A percentile compares a stretch with the other conserved stretches of the same genome.
These are phyloP conservation scores for Conomelus anceps DNA, from an alignment of 2,888 invertebrate genomes.

Conservation along the genomic window DNA sequence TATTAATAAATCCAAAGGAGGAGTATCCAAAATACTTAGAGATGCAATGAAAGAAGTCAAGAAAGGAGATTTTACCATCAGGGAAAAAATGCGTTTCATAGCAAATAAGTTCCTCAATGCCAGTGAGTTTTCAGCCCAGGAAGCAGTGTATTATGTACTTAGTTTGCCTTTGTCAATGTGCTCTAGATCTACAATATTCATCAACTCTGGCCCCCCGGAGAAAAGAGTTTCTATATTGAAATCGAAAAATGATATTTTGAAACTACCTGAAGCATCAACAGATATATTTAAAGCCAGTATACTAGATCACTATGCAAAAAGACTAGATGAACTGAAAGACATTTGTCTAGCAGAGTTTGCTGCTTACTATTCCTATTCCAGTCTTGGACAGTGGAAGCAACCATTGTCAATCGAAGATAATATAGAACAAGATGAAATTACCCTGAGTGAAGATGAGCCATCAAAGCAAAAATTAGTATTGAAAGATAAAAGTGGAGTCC, in stretches of 20 bases:
- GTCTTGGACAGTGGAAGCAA: background rate
- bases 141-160: conserved; percentile 32
- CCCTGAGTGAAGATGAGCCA: too few species aligned
- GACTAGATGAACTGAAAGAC: conserved; percentile 35
- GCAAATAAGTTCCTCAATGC: conserved; percentile 33
- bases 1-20: conserved; percentile 30
- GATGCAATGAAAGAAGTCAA: conserved; percentile 18
- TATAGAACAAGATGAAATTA: background rate
- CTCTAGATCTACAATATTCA: conserved; percentile 26
- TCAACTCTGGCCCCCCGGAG: conserved; percentile 13
- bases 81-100: conserved; percentile 31
- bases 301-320: conserved; percentile 35
- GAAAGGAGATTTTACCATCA: conserved; percentile 33
- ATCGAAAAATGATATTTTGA: background rate
- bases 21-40: conserved; percentile 31
- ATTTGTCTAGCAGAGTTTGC: conserved; percentile 35
- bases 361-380: background rate
- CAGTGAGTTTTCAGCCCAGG: conserved; percentile 34
- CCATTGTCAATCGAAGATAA: background rate
- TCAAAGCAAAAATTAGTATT: too few species aligned
- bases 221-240: background rate
- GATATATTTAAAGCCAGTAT: conserved; percentile 26
- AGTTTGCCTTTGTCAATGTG: conserved; percentile 31
- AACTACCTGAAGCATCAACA: background rate
- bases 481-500: too few species aligned